These are phyloP conservation scores for Rhyzopertha dominica DNA, from an alignment of 1,140 invertebrate genomes.

Conservation along the genomic window DNA sequence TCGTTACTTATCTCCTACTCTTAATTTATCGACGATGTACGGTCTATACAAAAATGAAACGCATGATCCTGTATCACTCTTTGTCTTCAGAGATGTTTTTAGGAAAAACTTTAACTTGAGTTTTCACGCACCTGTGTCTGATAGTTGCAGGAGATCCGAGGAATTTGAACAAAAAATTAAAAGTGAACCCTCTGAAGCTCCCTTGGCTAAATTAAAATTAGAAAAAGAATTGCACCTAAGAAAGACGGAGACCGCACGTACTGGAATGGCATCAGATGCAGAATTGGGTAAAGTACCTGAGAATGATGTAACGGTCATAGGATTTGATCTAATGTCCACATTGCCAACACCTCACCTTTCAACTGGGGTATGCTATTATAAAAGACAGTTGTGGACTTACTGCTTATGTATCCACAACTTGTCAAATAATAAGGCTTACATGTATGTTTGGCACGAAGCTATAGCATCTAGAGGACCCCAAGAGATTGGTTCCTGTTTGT, in stretches of 20 bases:
- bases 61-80: neutral
- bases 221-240: neutral
- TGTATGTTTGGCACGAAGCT: conserved; percentile 16
- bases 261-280: neutral
- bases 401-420: conserved; percentile 15
- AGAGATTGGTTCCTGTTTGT: conserved; percentile 6
- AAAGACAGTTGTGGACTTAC: conserved; percentile 14
- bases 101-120: neutral
- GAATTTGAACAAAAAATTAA: neutral
- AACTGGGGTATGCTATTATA: conserved; percentile 8
- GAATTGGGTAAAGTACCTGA: neutral
- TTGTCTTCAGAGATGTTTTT: neutral
- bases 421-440: conserved; percentile 1
- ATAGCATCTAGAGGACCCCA: conserved; percentile 13
- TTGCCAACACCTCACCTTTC: conserved; percentile 10
- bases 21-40: neutral
- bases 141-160: neutral
- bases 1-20: neutral
- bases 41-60: neutral
- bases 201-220: neutral
- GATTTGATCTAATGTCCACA: conserved; percentile 8
- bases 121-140: conserved; percentile 1
- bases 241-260: neutral
- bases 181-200: neutral
- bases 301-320: conserved; percentile 3